phyloP scores from a whole-genome alignment of 2,797 vertebrate species.

The Taeniopygia guttata region DNA sequence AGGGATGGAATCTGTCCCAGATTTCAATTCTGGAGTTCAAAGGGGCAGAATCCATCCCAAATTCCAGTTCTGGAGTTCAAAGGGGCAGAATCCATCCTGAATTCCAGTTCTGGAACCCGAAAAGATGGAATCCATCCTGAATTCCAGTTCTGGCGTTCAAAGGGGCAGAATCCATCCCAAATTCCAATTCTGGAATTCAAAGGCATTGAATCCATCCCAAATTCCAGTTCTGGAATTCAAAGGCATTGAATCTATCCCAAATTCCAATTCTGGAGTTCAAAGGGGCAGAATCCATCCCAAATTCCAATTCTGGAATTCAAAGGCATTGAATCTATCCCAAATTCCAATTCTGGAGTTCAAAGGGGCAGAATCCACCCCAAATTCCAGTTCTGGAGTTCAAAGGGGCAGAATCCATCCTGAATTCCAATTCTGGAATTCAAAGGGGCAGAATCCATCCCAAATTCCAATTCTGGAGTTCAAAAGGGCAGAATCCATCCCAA shows the following conservation, averaged over 20 bases:
- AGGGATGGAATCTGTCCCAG: accelerated
- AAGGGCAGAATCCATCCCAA: not conserved
- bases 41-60: accelerated
- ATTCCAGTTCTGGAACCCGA: not conserved
- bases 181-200: not conserved
- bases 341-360: not conserved
- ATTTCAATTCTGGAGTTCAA: not conserved
- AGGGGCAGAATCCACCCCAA: accelerated
- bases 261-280: too few relatives aligned
- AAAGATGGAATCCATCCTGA: accelerated
- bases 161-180: accelerated
- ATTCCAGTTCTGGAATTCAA: accelerated
- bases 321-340: not conserved
- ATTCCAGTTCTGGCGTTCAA: accelerated
- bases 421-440: not conserved
- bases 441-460: accelerated
- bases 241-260: not conserved
- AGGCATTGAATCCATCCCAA: accelerated
- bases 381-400: accelerated
- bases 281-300: too few relatives aligned
- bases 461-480: accelerated
- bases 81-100: not conserved
- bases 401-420: accelerated
- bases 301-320: too few relatives aligned
- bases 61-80: accelerated